phyloP scores from a whole-genome alignment of 2,888 invertebrate genomes.

The Agelastica alni region DNA sequence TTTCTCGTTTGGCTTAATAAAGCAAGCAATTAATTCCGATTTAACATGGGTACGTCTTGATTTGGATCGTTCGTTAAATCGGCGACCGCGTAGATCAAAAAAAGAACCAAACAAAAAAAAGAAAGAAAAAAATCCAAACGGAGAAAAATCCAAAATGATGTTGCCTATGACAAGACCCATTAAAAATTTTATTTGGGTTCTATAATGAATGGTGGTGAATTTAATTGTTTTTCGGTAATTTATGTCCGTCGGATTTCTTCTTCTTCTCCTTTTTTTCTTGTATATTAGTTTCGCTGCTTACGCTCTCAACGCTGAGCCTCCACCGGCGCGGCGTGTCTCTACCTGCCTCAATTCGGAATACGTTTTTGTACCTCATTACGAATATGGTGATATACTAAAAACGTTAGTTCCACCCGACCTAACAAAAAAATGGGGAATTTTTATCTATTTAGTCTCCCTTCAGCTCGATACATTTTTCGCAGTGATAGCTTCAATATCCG shows the following conservation, averaged over 20 bases:
- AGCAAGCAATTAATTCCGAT: slow-evolving; percentile 29
- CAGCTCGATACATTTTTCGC: too few species aligned
- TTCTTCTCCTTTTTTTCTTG: too few species aligned
- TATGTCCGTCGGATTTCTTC: slow-evolving; percentile 26
- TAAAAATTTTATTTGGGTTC: slow-evolving; percentile 35
- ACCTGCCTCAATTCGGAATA: slow-evolving; percentile 25
- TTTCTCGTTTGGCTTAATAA: slow-evolving; percentile 23
- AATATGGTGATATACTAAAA: too few species aligned
- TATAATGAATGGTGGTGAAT: slow-evolving; percentile 35
- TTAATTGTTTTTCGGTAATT: slow-evolving; percentile 35
- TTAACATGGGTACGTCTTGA: slow-evolving; percentile 27
- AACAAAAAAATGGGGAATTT: too few species aligned
- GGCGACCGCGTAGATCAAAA: too few species aligned
- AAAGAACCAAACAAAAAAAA: slow-evolving; percentile 24
- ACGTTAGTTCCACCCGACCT: too few species aligned
- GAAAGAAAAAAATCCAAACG: slow-evolving; percentile 14
- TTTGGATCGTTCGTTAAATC: slow-evolving; percentile 28
- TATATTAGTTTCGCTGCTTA: slow-evolving; percentile 18
- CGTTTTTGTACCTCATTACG: too few species aligned
- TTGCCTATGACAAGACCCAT: slow-evolving; percentile 34
- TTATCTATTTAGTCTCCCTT: too few species aligned
- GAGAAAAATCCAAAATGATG: slow-evolving; percentile 25
- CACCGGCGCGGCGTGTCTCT: slow-evolving; percentile 22
- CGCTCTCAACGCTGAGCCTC: slow-evolving; percentile 21
- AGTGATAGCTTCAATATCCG: too few species aligned